phyloP scores from a whole-genome alignment of 2,797 vertebrate species.

The Huso huso region DNA sequence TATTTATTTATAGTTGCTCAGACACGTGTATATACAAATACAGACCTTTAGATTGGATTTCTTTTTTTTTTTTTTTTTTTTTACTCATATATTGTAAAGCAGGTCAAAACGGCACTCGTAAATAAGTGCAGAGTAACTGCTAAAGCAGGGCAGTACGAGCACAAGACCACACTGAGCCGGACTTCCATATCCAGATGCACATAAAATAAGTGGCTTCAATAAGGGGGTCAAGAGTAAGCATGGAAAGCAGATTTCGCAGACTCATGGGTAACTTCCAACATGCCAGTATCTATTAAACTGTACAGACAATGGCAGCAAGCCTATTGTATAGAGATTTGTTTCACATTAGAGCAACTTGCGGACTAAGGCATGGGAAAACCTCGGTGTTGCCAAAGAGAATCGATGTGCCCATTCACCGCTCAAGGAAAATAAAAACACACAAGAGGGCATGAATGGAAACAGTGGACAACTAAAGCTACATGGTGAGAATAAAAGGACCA shows the following conservation, averaged over 20 bases:
- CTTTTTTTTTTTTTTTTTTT: slow-evolving; percentile 69
- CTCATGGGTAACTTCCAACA: slow-evolving; percentile 78
- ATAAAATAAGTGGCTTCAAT: slow-evolving; percentile 71
- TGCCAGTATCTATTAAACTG: slow-evolving; percentile 82
- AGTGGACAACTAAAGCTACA: slow-evolving; percentile 46
- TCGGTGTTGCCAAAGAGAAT: slow-evolving; percentile 81
- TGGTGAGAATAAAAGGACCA: slow-evolving; percentile 54
- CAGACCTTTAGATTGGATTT: slow-evolving; percentile 64
- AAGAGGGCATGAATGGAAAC: slow-evolving; percentile 35
- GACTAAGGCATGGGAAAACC: slow-evolving; percentile 86
- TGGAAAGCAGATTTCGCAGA: slow-evolving; percentile 64
- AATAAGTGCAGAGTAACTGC: slow-evolving; percentile 69
- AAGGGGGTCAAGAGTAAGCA: slow-evolving; percentile 61
- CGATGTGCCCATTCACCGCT: slow-evolving; percentile 70
- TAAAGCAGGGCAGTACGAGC: slow-evolving; percentile 63
- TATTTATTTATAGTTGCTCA: slow-evolving; percentile 97
- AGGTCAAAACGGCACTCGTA: slow-evolving; percentile 82
- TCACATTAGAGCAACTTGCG: slow-evolving; percentile 72
- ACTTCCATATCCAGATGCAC: slow-evolving; percentile 66
- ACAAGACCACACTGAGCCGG: slow-evolving; percentile 66
- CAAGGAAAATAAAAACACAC: slow-evolving; percentile 30
- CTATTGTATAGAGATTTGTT: slow-evolving; percentile 77
- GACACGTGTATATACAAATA: slow-evolving; percentile 99
- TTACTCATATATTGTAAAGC: slow-evolving; percentile 88
- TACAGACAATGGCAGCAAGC: slow-evolving; percentile 83